A percentile compares a stretch with the other conserved stretches of the same genome.
phyloP scores from a whole-genome alignment of 2,888 invertebrate species.

The Andricus quercusramuli region DNA sequence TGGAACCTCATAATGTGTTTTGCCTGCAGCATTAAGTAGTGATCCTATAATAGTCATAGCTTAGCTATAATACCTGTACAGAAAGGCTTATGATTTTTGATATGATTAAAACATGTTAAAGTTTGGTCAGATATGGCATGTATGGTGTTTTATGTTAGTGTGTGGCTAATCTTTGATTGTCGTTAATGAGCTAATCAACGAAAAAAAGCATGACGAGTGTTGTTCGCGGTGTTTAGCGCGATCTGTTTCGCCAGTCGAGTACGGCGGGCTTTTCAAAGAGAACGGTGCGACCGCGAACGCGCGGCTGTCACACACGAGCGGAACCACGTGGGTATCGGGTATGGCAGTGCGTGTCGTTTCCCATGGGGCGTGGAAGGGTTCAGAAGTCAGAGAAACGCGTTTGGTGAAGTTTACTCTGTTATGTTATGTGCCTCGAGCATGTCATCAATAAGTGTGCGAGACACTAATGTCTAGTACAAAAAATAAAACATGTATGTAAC shows the following conservation, averaged over 20 bases:
- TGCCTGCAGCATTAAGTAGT: no score
- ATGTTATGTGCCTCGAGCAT: conserved; percentile 27
- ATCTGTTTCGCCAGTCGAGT: conserved; percentile 50
- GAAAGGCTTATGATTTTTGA: no score
- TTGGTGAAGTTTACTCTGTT: conserved; percentile 30
- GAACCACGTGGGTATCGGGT: conserved; percentile 36
- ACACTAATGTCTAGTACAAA: conserved; percentile 25
- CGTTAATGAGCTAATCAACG: conserved; percentile 5
- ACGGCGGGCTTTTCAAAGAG: conserved; percentile 54
- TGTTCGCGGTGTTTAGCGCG: conserved; percentile 46
- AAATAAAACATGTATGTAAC: neutral
- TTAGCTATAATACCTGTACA: no score
- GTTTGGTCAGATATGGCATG: conserved; percentile 42
- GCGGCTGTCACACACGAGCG: conserved; percentile 40
- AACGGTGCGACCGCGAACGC: conserved; percentile 47
- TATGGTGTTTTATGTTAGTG: conserved; percentile 1
- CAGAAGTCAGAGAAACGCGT: conserved; percentile 40
- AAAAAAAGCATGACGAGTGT: conserved; percentile 47
- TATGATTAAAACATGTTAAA: no score
- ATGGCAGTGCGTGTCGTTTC: conserved; percentile 31
- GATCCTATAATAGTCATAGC: no score
- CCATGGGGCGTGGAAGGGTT: conserved; percentile 40
- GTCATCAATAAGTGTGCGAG: conserved; percentile 29
- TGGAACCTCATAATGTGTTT: no score
- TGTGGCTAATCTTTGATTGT: conserved; percentile 11